Base-by-base conservation (phyloP, 2,797 vertebrate species). In the Lepidocolaptes lacrymiger region DNA sequence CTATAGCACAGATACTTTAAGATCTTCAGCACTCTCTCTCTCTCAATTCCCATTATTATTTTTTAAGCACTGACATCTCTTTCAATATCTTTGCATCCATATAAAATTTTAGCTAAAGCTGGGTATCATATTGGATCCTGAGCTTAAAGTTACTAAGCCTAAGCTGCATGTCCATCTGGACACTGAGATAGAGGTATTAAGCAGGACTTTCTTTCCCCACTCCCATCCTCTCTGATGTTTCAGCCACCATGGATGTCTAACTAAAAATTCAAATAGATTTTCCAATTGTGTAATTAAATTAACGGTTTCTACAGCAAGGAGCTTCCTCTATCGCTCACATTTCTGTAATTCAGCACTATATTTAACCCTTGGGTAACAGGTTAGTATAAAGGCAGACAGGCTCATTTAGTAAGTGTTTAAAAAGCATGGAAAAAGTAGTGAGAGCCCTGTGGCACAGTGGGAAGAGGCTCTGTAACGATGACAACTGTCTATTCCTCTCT, bases 101-200 rank as follows among this genome's bases (percentile, higher is more conserved):
- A 82, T 37, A 71, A 49, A 79, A 89, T 76, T 91, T 89, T 54
- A 94, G 88, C 59, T 79, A 28, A 88, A 93, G 91, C 82, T 61
- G 69, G 30, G 17, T 82, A 79, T 95, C 79, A 77, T 56, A 43
- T 8, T 79, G 76, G 59, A 96, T 91, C 32, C 88, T 89, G 43
- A 56, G 92, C 80, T 95, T 86, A 89, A 67, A 86, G 66, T 84
- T 74, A 89, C 77, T 89, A 88, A 96, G 91, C 85, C 46, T 91
- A 75, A 95, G 82, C 89, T 94, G 67, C 64, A 88, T 30, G 66
- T 87, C 87, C 93, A 93, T 95, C 84, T 94, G 97, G 91, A 89
- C 67, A 74, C 28, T 41, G 73, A 95, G 97, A 95, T 89, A 94
- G 49, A 82, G 54, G 74, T 81, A 95, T 92, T 87, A 89, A 88